Conservation (phyloP, 1,140 invertebrate species). For the Rhyacophila brunnea region DNA sequence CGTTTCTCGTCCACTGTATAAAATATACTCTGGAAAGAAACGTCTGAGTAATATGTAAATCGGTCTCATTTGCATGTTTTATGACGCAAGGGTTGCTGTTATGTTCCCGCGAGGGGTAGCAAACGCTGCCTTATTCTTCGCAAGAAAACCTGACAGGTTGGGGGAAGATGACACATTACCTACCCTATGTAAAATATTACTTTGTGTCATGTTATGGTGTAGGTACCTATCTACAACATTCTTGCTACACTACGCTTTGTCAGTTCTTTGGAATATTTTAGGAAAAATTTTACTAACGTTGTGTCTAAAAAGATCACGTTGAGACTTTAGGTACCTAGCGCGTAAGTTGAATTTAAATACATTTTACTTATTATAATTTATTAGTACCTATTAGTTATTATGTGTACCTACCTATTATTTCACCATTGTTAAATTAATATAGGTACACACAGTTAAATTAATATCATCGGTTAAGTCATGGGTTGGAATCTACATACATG, state of each 20-base stretch:
- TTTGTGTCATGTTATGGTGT: not conserved
- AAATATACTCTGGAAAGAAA: not conserved
- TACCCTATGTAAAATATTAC: not conserved
- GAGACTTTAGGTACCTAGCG: no score
- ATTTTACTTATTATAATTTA: no score
- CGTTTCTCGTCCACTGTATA: not conserved
- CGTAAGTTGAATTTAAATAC: no score
- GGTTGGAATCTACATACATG: no score
- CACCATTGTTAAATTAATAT: no score
- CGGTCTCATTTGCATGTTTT: conserved; percentile 34
- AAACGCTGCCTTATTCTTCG: conserved; percentile 13
- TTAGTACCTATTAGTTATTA: no score
- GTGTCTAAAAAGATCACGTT: no score
- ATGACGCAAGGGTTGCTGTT: conserved; percentile 29
- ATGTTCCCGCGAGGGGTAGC: conserved; percentile 12
- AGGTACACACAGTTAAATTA: no score
- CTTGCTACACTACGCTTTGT: not conserved
- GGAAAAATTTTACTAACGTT: no score
- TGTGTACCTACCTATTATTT: no score
- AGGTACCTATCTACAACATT: conserved; percentile 5
- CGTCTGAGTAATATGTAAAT: conserved; percentile 30
- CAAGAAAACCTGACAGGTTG: conserved; percentile 27
- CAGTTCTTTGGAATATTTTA: no score
- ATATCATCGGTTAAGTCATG: no score
- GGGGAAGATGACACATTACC: conserved; percentile 34